Evolutionary conservation across 2,797 vertebrate species (phyloP).

Genomic region (Neosilurus mollespiculum): DNA sequence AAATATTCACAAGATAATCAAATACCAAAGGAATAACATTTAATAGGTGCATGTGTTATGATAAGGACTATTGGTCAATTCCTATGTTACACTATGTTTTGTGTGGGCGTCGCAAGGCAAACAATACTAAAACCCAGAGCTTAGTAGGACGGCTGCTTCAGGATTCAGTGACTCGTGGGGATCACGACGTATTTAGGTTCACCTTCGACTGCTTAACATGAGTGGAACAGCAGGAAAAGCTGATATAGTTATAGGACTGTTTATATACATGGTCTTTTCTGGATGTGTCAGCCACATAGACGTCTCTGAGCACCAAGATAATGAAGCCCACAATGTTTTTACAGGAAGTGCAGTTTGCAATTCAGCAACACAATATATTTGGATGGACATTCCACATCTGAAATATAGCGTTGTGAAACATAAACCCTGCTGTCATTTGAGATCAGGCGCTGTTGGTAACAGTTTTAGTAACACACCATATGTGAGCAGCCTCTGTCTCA

Average conservation of each 20-base stretch:
- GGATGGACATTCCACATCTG: slow-evolving; percentile 48
- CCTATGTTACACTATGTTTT: slow-evolving; percentile 41
- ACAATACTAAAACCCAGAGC: slow-evolving; percentile 55
- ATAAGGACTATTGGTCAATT: slow-evolving; percentile 52
- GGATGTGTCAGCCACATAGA: slow-evolving; percentile 48
- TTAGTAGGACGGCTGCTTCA: slow-evolving; percentile 48
- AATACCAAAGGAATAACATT: slow-evolving; percentile 44
- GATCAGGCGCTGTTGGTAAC: slow-evolving; percentile 47
- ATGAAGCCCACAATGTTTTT: slow-evolving; percentile 54
- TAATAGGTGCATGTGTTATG: slow-evolving; percentile 51
- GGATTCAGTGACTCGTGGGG: slow-evolving; percentile 50
- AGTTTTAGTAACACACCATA: slow-evolving; percentile 27
- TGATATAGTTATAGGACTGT: slow-evolving; percentile 56
- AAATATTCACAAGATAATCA: slow-evolving; percentile 19
- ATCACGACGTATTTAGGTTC: slow-evolving; percentile 54
- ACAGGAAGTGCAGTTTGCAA: slow-evolving; percentile 53
- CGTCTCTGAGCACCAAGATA: slow-evolving; percentile 42
- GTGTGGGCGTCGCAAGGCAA: slow-evolving; percentile 51
- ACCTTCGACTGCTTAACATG: slow-evolving; percentile 51
- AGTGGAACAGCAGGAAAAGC: slow-evolving; percentile 56
- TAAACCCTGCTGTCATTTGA: slow-evolving; percentile 44
- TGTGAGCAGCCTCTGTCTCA: slow-evolving; percentile 35
- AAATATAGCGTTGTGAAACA: slow-evolving; percentile 54
- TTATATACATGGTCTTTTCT: slow-evolving; percentile 59
- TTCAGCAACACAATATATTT: slow-evolving; percentile 54